Evolutionary conservation across 2,888 invertebrate genomes (phyloP), one percentile per base, ranked within the genome.

Genomic region (Stratiomys singularior): DNA sequence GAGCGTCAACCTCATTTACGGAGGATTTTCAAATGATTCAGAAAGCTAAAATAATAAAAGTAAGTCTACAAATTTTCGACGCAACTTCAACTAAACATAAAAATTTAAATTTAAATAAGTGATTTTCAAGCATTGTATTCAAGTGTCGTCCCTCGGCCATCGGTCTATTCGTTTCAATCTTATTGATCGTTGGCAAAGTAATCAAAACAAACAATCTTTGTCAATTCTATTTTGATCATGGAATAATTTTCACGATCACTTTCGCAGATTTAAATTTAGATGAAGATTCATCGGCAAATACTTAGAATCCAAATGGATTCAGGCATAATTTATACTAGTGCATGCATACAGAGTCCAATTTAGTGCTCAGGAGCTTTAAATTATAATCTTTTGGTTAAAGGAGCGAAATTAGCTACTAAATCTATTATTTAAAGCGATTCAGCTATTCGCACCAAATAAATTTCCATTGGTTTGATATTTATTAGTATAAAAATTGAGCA

Each of bases 141-240:
- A 9, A 52, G 18, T 18, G 4, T 52, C 52, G 15, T 52, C 18
- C 7, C 15, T 44, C n/a, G 5, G 9, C 52, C 3, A 52, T 52
- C 52, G 7, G 15, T 9, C 3, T 52, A 37, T 37, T 37, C 9
- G 52, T 18, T 47, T 25, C 30, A 18, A 69, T 67, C 67, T 18
- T 23, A 46, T 69, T 15, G 23, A 46, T 69, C 21, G 21, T 13
- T 25, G 69, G 27, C 69, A 25, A 25, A 69, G 15, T 46, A 27
- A 69, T 47, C 69, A 69, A 69, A 69, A 69, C 27, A 69, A 46
- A 69, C 27, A 13, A 23, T 69, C 46, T 69, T 44, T 69, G 69
- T 69, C 69, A 69, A 47, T 18, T 69, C 69, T 69, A 69, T 69
- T 69, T 69, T 69, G 60, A 60, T 21, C 25, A 23, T 25, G 23